A percentile compares a stretch with the other conserved stretches of the same genome.
These are phyloP conservation scores for Blennius ocellaris DNA, from an alignment of 2,113 vertebrate genomes.

Conservation along the genomic window DNA sequence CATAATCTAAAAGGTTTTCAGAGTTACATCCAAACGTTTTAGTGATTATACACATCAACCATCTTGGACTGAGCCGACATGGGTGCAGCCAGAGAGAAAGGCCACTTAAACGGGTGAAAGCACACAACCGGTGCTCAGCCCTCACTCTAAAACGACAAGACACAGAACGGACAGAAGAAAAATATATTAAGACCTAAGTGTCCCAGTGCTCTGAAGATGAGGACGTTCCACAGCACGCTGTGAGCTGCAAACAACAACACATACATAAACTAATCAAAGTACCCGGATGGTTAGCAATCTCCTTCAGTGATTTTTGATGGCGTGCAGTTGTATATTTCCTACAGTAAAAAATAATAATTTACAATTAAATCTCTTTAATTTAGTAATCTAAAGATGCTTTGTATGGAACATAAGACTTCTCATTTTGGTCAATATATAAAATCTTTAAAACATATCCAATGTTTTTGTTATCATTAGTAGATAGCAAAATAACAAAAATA, in stretches of 20 bases:
- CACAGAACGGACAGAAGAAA: constrained; percentile 41
- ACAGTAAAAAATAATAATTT: constrained; percentile 77
- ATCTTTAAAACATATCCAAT: constrained; percentile 80
- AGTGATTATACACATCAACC: constrained; percentile 8
- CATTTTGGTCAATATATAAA: constrained; percentile 79
- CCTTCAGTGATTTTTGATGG: constrained; percentile 62
- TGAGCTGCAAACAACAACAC: constrained; percentile 31
- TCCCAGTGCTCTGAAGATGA: constrained; percentile 14
- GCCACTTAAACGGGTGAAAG: constrained; percentile 49
- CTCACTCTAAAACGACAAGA: constrained; percentile 33
- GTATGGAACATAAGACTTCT: constrained; percentile 70
- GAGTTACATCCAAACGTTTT: constrained; percentile 8
- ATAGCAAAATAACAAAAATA: constrained; percentile 95
- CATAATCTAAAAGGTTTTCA: not conserved
- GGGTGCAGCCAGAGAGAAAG: constrained; percentile 43
- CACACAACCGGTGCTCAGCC: constrained; percentile 17
- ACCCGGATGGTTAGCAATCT: constrained; percentile 43
- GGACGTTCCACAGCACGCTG: constrained; percentile 10
- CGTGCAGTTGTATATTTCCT: constrained; percentile 62
- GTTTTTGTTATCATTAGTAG: constrained; percentile 78
- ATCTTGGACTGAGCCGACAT: constrained; percentile 7
- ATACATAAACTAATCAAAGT: constrained; percentile 35
- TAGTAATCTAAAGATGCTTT: constrained; percentile 67
- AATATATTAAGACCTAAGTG: constrained; percentile 33
- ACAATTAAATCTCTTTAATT: constrained; percentile 78